Base-by-base conservation (phyloP, 2,113 vertebrate species). In the Rafetus swinhoei region DNA sequence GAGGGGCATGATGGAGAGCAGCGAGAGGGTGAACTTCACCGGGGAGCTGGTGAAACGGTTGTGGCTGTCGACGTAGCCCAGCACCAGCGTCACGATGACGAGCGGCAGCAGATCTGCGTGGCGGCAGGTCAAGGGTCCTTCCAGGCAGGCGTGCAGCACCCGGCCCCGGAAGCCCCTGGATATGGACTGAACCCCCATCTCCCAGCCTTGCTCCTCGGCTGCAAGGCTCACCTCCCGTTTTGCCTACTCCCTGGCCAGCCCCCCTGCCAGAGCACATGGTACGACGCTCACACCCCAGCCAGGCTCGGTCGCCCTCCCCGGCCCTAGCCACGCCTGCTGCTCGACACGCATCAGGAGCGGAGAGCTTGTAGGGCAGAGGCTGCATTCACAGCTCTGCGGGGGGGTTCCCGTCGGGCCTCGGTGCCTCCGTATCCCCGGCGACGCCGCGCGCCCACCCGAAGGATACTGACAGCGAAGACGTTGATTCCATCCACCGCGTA, bases 1-100 rank as follows among this genome's bases (percentile, higher is more conserved):
- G 3, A 99, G 97, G 0, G 99, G 99, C 87, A 99, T 98, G 91
- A 99, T 99, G 88, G 99, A 98, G 59, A 96, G 92, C 91, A 99
- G 92, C 22, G 99, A 98, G 45, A 97, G 69, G 1, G 97, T 95
- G 95, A 99, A 99, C 96, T 98, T 99, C 2, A 96, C 16, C 0
- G 98, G 86, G 0, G 98, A 97, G 4, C 98, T 97, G 18, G 97
- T 97, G 85, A 98, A 97, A 12, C 18, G 35, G 94, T 99, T 98
- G 11, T 97, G 95, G 16, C 76, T 96, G 95, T 99, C 99, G 19
- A 93, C 76, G 0, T 99, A 99, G 19, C 99, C 99, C 81, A 98
- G 95, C 77, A 98, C 95, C 85, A 99, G 92, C 0, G 98, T 98
- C 89, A 98, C 92, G 12, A 99, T 88, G 21, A 99, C 98, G 62